These are phyloP conservation scores for Thinocorus orbignyianus DNA, from an alignment of 2,113 vertebrate species.

Conservation along the genomic window DNA sequence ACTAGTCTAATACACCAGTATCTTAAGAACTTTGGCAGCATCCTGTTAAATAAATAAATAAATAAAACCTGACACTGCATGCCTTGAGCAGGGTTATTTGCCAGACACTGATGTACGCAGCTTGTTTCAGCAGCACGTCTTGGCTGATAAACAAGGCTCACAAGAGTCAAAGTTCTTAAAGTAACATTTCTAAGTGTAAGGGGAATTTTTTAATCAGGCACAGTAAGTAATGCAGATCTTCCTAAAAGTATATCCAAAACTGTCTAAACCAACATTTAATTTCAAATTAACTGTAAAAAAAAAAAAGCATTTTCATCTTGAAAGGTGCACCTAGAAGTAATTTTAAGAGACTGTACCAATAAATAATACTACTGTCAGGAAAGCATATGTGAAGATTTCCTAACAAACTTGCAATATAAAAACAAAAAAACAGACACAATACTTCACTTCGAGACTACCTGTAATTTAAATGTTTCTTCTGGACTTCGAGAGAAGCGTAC, in stretches of 20 bases:
- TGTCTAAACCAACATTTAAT: neutral
- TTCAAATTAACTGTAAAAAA: neutral
- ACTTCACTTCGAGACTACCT: neutral
- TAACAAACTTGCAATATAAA: neutral
- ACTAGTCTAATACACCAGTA: neutral
- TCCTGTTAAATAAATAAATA: neutral
- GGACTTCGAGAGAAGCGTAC: neutral
- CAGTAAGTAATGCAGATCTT: neutral
- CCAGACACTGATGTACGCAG: neutral
- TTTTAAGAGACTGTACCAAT: neutral
- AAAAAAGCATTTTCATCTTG: neutral
- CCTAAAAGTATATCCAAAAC: neutral
- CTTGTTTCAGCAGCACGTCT: neutral
- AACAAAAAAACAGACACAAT: neutral
- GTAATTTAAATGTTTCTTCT: neutral
- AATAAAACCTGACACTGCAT: neutral
- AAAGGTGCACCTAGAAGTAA: neutral
- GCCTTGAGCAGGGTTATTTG: neutral
- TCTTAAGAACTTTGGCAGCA: neutral
- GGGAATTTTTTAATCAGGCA: neutral
- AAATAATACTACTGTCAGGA: neutral
- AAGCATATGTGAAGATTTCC: neutral
- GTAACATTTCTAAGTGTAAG: neutral
- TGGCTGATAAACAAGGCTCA: neutral
- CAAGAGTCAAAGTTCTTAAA: conserved; percentile 2